phyloP scores from a whole-genome alignment of 1,140 invertebrate species.

The Proales similis region DNA sequence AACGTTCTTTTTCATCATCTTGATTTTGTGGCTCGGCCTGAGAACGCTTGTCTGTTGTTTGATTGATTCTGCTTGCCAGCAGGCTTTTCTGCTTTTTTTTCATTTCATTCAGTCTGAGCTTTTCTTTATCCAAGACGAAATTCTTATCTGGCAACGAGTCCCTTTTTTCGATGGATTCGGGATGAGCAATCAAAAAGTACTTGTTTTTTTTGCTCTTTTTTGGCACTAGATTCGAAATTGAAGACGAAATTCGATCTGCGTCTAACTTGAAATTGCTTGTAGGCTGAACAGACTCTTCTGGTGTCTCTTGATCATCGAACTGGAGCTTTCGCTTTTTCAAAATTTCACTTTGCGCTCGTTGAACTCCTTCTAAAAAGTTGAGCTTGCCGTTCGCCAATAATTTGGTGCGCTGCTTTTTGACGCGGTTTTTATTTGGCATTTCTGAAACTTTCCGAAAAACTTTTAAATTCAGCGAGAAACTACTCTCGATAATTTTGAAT shows the following conservation, averaged over 20 bases:
- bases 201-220: conserved; percentile 38
- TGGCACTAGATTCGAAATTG: background rate
- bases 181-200: conserved; percentile 37
- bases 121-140: conserved; percentile 30
- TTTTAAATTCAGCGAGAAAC: too few relatives aligned
- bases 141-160: conserved; percentile 26
- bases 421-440: conserved; percentile 34
- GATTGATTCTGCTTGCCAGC: background rate
- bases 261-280: background rate
- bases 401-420: conserved; percentile 13
- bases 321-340: conserved; percentile 19
- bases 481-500: too few relatives aligned
- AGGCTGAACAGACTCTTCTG: conserved; percentile 1
- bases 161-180: conserved; percentile 30
- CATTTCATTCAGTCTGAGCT: background rate
- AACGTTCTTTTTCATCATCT: conserved; percentile 28
- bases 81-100: conserved; percentile 9
- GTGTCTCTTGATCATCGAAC: background rate
- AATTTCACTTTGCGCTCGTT: conserved; percentile 19
- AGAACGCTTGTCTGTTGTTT: background rate
- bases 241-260: background rate
- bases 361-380: conserved; percentile 21
- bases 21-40: conserved; percentile 12
- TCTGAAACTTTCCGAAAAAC: too few relatives aligned
- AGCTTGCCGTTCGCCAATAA: conserved; percentile 15